phyloP scores from a whole-genome alignment of 2,888 invertebrate species.

The Dryobotodes eremita region DNA sequence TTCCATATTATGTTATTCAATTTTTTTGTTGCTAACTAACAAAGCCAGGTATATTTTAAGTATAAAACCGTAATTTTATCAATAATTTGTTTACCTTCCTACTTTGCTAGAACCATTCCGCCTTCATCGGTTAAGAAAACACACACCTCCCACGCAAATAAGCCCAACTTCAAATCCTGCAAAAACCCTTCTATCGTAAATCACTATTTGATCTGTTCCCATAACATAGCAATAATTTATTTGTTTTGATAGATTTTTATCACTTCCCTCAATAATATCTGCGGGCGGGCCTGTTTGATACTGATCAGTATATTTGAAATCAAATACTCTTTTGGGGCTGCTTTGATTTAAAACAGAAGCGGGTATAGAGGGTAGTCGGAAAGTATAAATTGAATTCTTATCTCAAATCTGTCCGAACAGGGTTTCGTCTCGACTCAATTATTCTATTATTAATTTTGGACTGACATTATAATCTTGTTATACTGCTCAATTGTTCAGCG shows the following conservation, averaged over 20 bases:
- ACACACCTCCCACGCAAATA: conserved; percentile 42
- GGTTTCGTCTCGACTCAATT: conserved; percentile 68
- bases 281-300: conserved; percentile 72
- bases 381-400: conserved; percentile 87
- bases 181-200: conserved; percentile 71
- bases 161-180: conserved; percentile 36
- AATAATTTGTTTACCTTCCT: neutral
- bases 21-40: neutral
- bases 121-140: neutral
- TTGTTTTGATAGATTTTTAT: conserved; percentile 82
- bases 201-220: conserved; percentile 74
- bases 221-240: conserved; percentile 74
- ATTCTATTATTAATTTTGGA: conserved; percentile 65
- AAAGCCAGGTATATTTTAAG: neutral
- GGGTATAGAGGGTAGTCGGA: conserved; percentile 74
- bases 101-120: neutral
- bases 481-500: conserved; percentile 43
- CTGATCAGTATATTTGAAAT: conserved; percentile 70
- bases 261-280: conserved; percentile 76
- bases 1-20: too few species aligned
- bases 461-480: conserved; percentile 58
- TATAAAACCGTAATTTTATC: neutral
- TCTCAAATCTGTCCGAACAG: conserved; percentile 78
- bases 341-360: conserved; percentile 87
- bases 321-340: conserved; percentile 68